Evolutionary conservation across 2,113 vertebrate species (phyloP).

Genomic region (Carlito syrichta): DNA sequence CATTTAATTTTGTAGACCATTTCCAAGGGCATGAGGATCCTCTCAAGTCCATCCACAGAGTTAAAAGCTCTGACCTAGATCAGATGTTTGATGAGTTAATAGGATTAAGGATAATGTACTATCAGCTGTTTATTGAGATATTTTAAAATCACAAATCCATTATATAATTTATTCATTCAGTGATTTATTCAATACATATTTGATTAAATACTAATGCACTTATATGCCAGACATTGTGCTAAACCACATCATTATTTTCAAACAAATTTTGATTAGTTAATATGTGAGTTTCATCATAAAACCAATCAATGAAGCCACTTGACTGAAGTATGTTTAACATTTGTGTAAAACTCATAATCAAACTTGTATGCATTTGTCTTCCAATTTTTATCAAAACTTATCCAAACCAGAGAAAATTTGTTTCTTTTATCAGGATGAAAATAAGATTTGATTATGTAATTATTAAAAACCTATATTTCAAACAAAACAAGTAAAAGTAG

Average conservation of each 20-base stretch:
- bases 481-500: conserved; percentile 42
- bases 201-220: not conserved
- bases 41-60: not conserved
- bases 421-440: not conserved
- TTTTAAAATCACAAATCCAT: not conserved
- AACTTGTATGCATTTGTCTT: not conserved
- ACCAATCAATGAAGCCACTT: not conserved
- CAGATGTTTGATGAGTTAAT: not conserved
- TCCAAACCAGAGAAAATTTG: not conserved
- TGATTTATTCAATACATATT: not conserved
- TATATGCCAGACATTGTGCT: not conserved
- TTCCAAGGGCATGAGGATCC: not conserved
- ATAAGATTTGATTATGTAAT: conserved; percentile 38
- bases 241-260: not conserved
- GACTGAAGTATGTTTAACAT: not conserved
- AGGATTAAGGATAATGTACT: not conserved
- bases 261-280: not conserved
- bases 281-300: not conserved
- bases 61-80: not conserved
- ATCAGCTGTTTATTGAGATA: not conserved
- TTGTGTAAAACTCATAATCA: not conserved
- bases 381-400: not conserved
- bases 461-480: conserved; percentile 33
- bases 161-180: not conserved
- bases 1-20: not conserved